Evolutionary conservation across 2,113 vertebrate genomes (phyloP).

Genomic region (Nesoenas mayeri): DNA sequence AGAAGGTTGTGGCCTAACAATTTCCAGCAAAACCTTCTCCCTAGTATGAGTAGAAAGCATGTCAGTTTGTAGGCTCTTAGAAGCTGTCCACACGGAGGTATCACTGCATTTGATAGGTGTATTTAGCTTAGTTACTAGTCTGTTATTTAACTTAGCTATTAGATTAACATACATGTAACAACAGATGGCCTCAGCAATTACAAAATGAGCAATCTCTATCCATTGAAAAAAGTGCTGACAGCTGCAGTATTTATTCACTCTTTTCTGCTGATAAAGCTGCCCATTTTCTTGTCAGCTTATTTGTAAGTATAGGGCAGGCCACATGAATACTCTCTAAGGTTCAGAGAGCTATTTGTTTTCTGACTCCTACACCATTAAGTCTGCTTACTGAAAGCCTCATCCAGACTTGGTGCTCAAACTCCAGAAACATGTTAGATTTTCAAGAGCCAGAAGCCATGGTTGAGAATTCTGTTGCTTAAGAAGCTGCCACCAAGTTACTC

Average conservation of each 20-base stretch:
- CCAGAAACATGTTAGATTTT: background rate
- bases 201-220: background rate
- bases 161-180: background rate
- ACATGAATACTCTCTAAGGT: background rate
- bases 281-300: background rate
- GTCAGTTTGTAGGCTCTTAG: background rate
- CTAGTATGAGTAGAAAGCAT: background rate
- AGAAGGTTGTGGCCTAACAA: background rate
- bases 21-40: background rate
- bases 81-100: background rate
- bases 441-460: background rate
- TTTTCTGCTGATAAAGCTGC: background rate
- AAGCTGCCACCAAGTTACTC: background rate
- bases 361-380: background rate
- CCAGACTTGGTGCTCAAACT: background rate
- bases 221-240: background rate
- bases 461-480: background rate
- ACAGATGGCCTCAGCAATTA: background rate
- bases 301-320: background rate
- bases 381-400: background rate
- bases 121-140: background rate
- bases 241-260: background rate
- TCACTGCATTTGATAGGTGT: background rate
- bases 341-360: background rate
- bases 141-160: background rate